A percentile compares a stretch with the other conserved stretches of the same genome.
These are phyloP conservation scores for Pogonophryne albipinna DNA, from an alignment of 2,797 vertebrate species.

Conservation along the genomic window DNA sequence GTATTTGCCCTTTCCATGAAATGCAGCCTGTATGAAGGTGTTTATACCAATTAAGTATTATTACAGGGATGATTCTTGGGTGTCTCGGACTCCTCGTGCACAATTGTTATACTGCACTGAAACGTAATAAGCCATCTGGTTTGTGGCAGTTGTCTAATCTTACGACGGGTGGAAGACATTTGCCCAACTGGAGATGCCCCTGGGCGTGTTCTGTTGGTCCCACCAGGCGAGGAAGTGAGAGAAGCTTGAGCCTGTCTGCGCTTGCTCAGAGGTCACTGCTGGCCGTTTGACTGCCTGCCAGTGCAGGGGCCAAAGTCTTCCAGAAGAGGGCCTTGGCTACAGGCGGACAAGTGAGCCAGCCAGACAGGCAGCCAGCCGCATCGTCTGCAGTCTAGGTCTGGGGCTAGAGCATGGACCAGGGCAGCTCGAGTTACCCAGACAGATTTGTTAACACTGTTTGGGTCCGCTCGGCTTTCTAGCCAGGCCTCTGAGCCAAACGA, in stretches of 20 bases:
- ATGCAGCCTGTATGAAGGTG: constrained; percentile 20
- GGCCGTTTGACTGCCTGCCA: constrained; percentile 77
- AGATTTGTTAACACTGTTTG: constrained; percentile 90
- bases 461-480: constrained; percentile 83
- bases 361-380: constrained; percentile 80
- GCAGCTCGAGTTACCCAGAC: constrained; percentile 87
- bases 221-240: constrained; percentile 50
- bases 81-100: constrained; percentile 22
- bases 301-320: constrained; percentile 78
- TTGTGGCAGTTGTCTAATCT: constrained; percentile 32
- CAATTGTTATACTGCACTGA: constrained; percentile 37
- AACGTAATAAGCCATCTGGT: constrained; percentile 41
- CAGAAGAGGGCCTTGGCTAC: constrained; percentile 82
- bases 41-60: constrained; percentile 23
- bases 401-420: constrained; percentile 75
- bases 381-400: constrained; percentile 80
- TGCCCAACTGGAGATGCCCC: constrained; percentile 37
- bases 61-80: constrained; percentile 26
- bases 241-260: constrained; percentile 70
- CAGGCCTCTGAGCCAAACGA: constrained; percentile 82
- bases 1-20: constrained; percentile 31
- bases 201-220: constrained; percentile 49
- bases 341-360: constrained; percentile 69
- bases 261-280: constrained; percentile 76
- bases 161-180: constrained; percentile 25